Percentiles rank a stretch among this genome's conserved stretches.
Conservation (phyloP, 2,888 invertebrate species). For the Elgonia sp. region DNA sequence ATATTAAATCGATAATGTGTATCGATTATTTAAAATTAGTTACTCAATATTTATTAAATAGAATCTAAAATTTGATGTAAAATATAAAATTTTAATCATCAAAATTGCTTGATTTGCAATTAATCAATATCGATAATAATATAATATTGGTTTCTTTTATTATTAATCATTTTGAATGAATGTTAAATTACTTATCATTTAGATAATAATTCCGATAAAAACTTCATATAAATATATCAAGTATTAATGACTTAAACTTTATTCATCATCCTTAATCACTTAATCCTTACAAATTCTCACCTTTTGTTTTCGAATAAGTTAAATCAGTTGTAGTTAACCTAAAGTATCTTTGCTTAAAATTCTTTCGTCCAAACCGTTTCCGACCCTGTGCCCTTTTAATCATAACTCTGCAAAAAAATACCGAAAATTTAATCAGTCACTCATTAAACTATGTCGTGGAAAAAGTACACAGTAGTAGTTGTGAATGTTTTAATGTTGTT, state of each 20-base stretch:
- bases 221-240: too few relatives aligned
- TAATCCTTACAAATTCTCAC: constrained; percentile 82
- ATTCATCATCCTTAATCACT: too few relatives aligned
- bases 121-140: too few relatives aligned
- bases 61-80: too few relatives aligned
- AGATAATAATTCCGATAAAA: too few relatives aligned
- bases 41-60: not conserved
- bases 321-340: constrained; percentile 94
- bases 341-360: constrained; percentile 95
- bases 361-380: constrained; percentile 92
- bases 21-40: not conserved
- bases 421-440: too few relatives aligned
- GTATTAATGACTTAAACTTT: too few relatives aligned
- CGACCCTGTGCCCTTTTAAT: constrained; percentile 96
- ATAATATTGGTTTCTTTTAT: too few relatives aligned
- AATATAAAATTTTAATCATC: not conserved
- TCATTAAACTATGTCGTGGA: too few relatives aligned
- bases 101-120: not conserved
- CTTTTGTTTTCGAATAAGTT: constrained; percentile 90
- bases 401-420: constrained; percentile 91
- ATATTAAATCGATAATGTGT: not conserved
- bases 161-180: too few relatives aligned
- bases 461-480: not conserved
- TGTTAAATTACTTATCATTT: too few relatives aligned
- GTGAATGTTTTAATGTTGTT: not conserved